Evolutionary conservation across 2,113 vertebrate genomes (phyloP), one percentile per base, ranked within the genome.

Genomic region (Polypterus senegalus): DNA sequence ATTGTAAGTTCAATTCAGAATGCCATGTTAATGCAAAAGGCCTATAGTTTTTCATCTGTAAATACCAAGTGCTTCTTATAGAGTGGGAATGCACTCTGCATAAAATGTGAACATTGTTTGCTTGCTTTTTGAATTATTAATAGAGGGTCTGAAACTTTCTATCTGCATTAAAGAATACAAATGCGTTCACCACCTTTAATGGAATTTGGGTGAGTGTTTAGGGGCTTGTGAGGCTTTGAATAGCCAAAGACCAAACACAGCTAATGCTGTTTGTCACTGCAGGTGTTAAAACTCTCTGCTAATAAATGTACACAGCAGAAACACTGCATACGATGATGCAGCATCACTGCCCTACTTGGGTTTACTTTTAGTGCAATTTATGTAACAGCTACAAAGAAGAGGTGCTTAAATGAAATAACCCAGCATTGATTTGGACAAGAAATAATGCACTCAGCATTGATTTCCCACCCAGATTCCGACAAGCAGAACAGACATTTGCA

Each of bases 391-490:
- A 7, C 27, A 45, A 57, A 44, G 56, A 5, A 45, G 46, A 57
- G 56, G 56, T 57, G 56, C 56, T 57, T 11, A 57, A 57, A 44
- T 57, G 27, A 9, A 44, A 57, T 45, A 57, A 57, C 56, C 56
- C 27, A 27, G 27, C 46, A 57, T 57, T 57, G 56, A 57, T 57
- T 44, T 57, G 11, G 43, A 57, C 56, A 57, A 57, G 56, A 57
- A 57, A 44, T 44, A 57, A 57, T 57, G 56, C 27, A 57, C 56
- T 44, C n/a, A 45, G 7, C 27, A 57, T 57, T 57, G 56, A 57
- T 57, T 27, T 57, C 56, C 56, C 56, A 57, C 27, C 56, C 56
- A 57, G 9, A 57, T 57, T 57, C 27, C 27, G 27, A 57, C 56
- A 57, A 43, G 56, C 56, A 45, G 54, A 55, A 55, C 54, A 55